Evolutionary conservation across 2,113 vertebrate genomes (phyloP), one percentile per base, ranked within the genome.

Genomic region (Pelusios castaneus): DNA sequence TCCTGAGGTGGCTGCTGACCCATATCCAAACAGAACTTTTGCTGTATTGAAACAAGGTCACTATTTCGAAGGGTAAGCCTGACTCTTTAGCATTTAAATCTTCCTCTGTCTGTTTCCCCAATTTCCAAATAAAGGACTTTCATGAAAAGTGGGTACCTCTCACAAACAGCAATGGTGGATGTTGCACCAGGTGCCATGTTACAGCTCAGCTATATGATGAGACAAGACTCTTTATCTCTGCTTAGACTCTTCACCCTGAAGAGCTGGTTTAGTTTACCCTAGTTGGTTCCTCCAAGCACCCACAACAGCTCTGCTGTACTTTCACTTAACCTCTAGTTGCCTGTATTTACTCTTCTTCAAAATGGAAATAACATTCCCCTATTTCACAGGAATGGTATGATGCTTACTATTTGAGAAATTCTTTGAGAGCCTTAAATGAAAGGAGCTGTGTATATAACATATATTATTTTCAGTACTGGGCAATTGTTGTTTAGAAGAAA

Each of bases 91-190:
- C 19, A 25, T 80, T 84, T 77, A 22, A 22, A 49, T 63, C 21
- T 83, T 31, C 8, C 63, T 79, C 24, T 3, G 17, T 0, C 0
- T 10, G 2, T 25, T 51, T 24, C 45, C 34, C 22, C 67, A 22
- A 41, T 41, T 41, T 47, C 82, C 60, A 67, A 4, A 29, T 1
- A 13, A 29, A 75, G 51, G 17, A n/a, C 8, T 89, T 34, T 52
- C 2, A 41, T 38, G 47, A 29, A 70, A 43, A 21, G 0, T 83
- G 76, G 12, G 56, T n/a, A 34, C 63, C 45, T 84, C 79, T 58
- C 47, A 38, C 51, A 45, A 56, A 7, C 17, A 79, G n/a, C 31
- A 21, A 1, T 0, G 14, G 41, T n/a, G 16, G 75, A 54, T 87
- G 19, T 31, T 25, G 47, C 2, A 5, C 7, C 79, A 88, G 5